Base-by-base conservation (phyloP, 2,888 invertebrate species). In the Fragum sueziense region DNA sequence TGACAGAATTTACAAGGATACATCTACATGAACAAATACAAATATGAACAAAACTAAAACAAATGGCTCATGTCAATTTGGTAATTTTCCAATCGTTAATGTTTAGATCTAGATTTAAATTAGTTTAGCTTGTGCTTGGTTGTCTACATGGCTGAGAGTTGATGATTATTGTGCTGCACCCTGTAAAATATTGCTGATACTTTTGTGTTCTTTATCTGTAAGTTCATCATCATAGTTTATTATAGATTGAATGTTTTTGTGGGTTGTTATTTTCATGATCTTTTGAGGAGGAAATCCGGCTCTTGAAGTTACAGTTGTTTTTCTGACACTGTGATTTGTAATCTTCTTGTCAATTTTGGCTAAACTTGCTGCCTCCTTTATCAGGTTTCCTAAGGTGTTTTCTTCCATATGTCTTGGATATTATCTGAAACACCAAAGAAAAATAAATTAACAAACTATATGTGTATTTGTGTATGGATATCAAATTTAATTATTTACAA, bases 251-350 rank as follows among this genome's bases (percentile, higher is more conserved):
- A 52, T 52, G 22, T 52, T 52, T n/a, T 52, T 61, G 33, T 31
- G 61, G 29, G 31, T 33, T 61, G 61, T 29, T 14, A 61, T 61
- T 61, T 61, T 61, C 33, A 31, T 61, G 29, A 61, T 61, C 17
- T 7, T 61, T 31, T 61, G 29, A 20, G 61, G 61, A 33, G 61
- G 7, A 61, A 61, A 29, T 31, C 61, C 61, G 33, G 61, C 61
- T 61, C 61, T 61, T 14, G 61, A 61, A 27, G 61, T 61, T 1
- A 31, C 61, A 31, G 61, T 61, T 31, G 61, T 61, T 57, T 57
- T 57, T 27, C 57, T 57, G 27, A 57, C 57, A 57, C 57, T 57
- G 25, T 61, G 61, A 3, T 61, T n/a, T 29, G 61, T 61, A 7
- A 31, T 31, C 27, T 31, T 61, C 20, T 61, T 61, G 31, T 61